Percentiles rank a stretch among this genome's conserved stretches.
Conservation (phyloP, 2,113 vertebrate genomes). For the Crotophaga sulcirostris region DNA sequence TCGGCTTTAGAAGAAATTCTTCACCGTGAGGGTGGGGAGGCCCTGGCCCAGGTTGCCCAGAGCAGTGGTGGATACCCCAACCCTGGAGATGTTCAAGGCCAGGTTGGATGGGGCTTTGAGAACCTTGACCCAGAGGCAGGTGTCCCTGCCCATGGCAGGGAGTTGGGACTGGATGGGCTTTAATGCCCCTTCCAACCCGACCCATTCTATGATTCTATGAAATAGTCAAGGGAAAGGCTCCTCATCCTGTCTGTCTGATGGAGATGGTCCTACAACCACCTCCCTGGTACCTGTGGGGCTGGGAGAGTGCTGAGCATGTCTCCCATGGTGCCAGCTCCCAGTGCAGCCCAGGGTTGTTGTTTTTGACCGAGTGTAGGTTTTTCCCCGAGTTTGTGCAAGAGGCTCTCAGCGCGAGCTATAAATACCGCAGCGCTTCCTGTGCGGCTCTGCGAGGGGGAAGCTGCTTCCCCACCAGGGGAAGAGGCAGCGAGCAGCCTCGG, state of each 20-base stretch:
- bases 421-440: slow-evolving; percentile 47
- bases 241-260: neutral
- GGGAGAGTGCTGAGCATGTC: neutral
- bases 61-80: no score
- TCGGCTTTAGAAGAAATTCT: no score
- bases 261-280: neutral
- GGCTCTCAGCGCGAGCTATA: neutral
- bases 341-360: neutral
- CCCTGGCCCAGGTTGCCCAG: no score
- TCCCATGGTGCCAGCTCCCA: rapidly evolving
- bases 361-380: neutral
- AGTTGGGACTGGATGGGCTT: no score
- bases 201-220: no score
- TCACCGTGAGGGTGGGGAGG: no score
- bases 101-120: no score
- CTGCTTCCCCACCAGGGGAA: neutral
- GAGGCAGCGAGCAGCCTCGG: neutral
- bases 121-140: no score
- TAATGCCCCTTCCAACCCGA: no score
- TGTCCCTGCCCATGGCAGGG: no score
- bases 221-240: neutral
- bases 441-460: slow-evolving; percentile 4
- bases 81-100: no score
- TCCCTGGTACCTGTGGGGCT: neutral
- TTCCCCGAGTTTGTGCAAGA: slow-evolving; percentile 1